Evolutionary conservation across 92 coral and sea anemone genomes (phyloP), one percentile per base, ranked within the genome.

Genomic region (Paramuricea clavata): DNA sequence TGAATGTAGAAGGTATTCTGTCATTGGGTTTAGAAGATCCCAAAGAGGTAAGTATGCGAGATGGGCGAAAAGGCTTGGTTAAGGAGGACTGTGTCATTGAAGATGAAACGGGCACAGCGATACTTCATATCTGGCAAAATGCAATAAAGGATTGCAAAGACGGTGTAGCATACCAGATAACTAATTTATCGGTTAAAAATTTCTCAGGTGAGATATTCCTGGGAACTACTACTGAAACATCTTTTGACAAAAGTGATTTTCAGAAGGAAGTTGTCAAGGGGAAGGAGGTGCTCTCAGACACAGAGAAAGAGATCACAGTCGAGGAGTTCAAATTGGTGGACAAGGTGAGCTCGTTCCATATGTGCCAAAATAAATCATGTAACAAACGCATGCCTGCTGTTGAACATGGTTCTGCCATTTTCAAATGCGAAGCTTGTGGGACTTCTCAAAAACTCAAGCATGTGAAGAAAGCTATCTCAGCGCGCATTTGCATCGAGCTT

Each of bases 71-170:
- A 34, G 84, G 90, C 19, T 69, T 32, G 26, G 90, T 90, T 41
- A 86, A 86, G 57, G 93, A 90, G 54, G 93, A 86, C 31, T 81
- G 93, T 56, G 31, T 86, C n/a, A 65, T 74, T 7, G 90, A 90
- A 42, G 87, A 81, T 69, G 49, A 52, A 16, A 86, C 90, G 1
- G 85, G 88, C 10, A 28, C 57, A 21, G 80, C 92, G 35, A 69
- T 47, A 30, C 12, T 86, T 27, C 93, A 90, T 86, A 81, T 90
- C 27, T 90, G 92, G 92, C 82, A 83, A 75, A 78, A 76, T 15
- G 23, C 73, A 13, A 89, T 77, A 41, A 67, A 47, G 41, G 69
- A 43, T 59, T 65, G 78, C 73, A 62, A 65, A 26, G 49, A 36
- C 71, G 57, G 85, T 4, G 74, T 33, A 69, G 50, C 78, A 77